Base-by-base conservation (phyloP, 1,140 invertebrate genomes). In the Geopemphigus sp. region DNA sequence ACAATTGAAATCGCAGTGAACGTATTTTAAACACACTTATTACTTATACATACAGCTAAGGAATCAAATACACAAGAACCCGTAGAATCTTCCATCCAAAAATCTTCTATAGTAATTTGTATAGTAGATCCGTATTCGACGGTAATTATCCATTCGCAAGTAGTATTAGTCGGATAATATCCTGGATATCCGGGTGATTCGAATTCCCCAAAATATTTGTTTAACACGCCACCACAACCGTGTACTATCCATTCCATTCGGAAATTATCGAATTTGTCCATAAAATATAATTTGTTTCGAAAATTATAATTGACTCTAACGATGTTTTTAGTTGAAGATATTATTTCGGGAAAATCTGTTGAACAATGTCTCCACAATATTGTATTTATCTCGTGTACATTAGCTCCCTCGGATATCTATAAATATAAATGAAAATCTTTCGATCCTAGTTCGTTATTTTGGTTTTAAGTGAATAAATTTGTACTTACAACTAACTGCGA, bases 81-180 rank as follows among this genome's bases (percentile, higher is more conserved):
- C 10, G 12, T 5, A 45, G 72, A 59, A 17, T 29, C 0, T 59
- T 76, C 72, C 17, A 76, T 45, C 56, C 54, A 76, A 19, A 76
- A 47, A 45, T 76, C 72, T 22, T 76, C 1, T 39, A 76, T 39
- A 59, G 32, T 59, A 24, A 76, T 45, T 11, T 57, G 29, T 39
- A 76, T 45, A 39, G 32, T 76, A n/a, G 90, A 89, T 0, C 92
- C 93, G n/a, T 84, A 82, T 2, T 89, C 87, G 0, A 89, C 90
- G 80, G 89, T 87, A 81, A 96, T 92, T 4, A 87, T 84, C 94
- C 94, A 96, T 80, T 90, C 88, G 84, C 95, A 97, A 82, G 90
- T 88, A 0, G 89, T 83, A 64, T 87, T 84, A 22, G 86, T 84
- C 5, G 88, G 86, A 85, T 93, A 94, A 45, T 84, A 83, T 59